These are phyloP conservation scores for Acanthurus leucopareius DNA, from an alignment of 2,797 vertebrate species.

Conservation along the genomic window DNA sequence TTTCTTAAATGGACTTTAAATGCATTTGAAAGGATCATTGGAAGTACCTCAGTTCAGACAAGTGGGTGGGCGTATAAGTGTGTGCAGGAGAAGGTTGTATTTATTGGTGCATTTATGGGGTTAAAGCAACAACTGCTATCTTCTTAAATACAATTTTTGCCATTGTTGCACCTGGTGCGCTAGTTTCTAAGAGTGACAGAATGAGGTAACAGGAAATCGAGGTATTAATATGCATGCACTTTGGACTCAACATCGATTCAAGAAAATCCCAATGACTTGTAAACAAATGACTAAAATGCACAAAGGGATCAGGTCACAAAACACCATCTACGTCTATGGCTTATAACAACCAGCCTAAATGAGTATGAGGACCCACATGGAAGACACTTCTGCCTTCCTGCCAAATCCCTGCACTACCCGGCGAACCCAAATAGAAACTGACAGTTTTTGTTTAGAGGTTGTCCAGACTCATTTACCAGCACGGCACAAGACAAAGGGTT, in stretches of 20 bases:
- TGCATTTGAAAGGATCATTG: slow-evolving; percentile 52
- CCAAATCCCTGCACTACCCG: slow-evolving; percentile 79
- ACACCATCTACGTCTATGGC: slow-evolving; percentile 64
- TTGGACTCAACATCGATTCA: slow-evolving; percentile 40
- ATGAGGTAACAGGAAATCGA: slow-evolving; percentile 15
- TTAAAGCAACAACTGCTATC: slow-evolving; percentile 18
- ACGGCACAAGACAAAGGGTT: slow-evolving; percentile 79
- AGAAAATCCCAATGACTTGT: slow-evolving; percentile 59
- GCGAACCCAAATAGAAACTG: slow-evolving; percentile 82
- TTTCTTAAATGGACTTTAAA: slow-evolving; percentile 48
- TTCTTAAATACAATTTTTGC: background rate
- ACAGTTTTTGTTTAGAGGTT: slow-evolving; percentile 88
- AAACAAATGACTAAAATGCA: slow-evolving; percentile 70
- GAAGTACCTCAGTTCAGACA: slow-evolving; percentile 44
- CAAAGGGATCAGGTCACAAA: slow-evolving; percentile 56
- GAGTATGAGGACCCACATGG: slow-evolving; percentile 73
- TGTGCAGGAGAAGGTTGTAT: background rate
- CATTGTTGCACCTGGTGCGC: slow-evolving; percentile 27
- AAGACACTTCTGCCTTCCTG: slow-evolving; percentile 78
- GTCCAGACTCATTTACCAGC: slow-evolving; percentile 85
- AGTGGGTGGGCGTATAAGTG: slow-evolving; percentile 18
- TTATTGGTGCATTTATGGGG: background rate
- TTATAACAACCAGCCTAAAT: slow-evolving; percentile 74
- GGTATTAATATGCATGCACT: slow-evolving; percentile 41
- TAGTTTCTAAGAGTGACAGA: slow-evolving; percentile 22